These are phyloP conservation scores for Ficedula albicollis DNA, from an alignment of 2,797 vertebrate genomes.

Conservation along the genomic window DNA sequence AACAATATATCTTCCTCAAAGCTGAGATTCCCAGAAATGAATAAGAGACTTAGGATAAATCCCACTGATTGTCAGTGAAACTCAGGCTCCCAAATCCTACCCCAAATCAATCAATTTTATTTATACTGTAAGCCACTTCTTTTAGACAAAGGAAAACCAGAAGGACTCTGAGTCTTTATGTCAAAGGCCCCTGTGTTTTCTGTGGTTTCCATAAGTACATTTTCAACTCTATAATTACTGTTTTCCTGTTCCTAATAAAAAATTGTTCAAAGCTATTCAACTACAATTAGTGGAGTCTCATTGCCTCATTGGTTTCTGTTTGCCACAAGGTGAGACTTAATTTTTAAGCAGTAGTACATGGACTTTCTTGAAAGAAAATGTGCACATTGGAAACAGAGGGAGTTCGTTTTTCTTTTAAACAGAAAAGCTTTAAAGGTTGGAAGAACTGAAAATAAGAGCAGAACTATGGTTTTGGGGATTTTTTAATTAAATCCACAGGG, in stretches of 20 bases:
- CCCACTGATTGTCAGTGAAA: neutral
- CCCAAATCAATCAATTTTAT: neutral
- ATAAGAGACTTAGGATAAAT: neutral
- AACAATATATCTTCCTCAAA: neutral
- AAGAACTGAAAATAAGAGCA: neutral
- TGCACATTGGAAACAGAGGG: neutral
- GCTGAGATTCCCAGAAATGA: neutral
- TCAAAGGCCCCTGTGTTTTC: neutral
- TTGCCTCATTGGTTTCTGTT: constrained; percentile 11
- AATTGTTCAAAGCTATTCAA: neutral
- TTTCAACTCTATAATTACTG: constrained; percentile 3
- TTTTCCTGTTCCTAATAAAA: constrained; percentile 34
- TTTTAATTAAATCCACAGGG: neutral
- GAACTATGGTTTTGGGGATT: neutral
- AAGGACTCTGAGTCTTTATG: neutral
- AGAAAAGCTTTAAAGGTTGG: neutral
- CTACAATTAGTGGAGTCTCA: neutral
- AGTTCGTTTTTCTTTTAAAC: neutral
- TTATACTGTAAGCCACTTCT: neutral
- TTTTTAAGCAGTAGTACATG: constrained; percentile 21
- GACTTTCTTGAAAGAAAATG: neutral
- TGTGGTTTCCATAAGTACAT: neutral
- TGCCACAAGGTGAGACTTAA: neutral
- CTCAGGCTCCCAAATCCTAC: neutral
- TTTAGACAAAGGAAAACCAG: neutral